Evolutionary conservation across 2,113 vertebrate genomes (phyloP), one percentile per base, ranked within the genome.

Genomic region (Cranoglanis bouderius): DNA sequence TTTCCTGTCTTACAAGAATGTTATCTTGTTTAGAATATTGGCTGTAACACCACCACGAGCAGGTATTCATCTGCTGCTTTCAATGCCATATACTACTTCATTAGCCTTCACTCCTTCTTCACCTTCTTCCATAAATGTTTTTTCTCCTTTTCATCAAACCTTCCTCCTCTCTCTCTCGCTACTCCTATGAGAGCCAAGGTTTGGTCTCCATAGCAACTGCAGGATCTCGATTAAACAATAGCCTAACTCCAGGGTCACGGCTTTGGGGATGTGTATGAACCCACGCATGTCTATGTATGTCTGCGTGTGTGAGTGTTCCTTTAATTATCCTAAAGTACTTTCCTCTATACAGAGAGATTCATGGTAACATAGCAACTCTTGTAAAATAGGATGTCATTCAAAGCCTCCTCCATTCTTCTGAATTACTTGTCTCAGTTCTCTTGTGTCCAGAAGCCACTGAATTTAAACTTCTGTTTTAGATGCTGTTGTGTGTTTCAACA

Each of bases 201-300:
- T 90, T 75, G 85, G 93, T 95, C 94, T 90, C 95, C 92, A 93
- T 94, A 90, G 94, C 90, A 92, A 95, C 93, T n/a, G 86, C 24
- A 87, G 86, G 87, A 88, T 49, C 16, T 32, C 82, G 63, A 85
- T 87, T 83, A 93, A 93, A 89, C 51, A 40, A 90, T 92, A 86
- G 81, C 82, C 14, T 70, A 86, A 90, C 92, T 91, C 88, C 82
- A 80, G 89, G 89, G 92, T 85, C 80, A 87, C 81, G 72, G 78
- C 57, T 32, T 51, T 75, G 32, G 75, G 85, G 65, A 81, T 82
- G 83, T 82, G 75, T 63, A 70, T 70, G 49, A 75, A 57, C 75
- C 43, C 43, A 43, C 84, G 32, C 78, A 80, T 74, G 83, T 85
- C 57, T 88, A 67, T 61, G 70, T 86, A 21, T 80, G 26, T 78